Conservation (phyloP, 2,888 invertebrate genomes). For the Scotopteryx bipunctaria region DNA sequence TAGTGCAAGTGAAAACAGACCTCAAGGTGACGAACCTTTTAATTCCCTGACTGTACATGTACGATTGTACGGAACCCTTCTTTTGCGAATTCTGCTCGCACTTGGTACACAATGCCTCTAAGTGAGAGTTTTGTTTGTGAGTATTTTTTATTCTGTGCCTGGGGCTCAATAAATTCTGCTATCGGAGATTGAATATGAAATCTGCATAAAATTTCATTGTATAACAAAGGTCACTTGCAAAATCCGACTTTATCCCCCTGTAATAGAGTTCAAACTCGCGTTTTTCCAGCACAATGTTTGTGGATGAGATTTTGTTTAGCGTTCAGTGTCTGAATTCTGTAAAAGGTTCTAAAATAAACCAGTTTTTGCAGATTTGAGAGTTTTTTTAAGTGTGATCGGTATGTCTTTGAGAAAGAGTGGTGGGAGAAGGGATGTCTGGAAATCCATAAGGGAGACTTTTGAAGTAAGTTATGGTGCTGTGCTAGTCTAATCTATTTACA, state of each 20-base stretch:
- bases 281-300: slow-evolving; percentile 20
- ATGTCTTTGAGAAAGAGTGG: too few relatives aligned
- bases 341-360: neutral
- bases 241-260: neutral
- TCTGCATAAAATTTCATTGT: slow-evolving; percentile 55
- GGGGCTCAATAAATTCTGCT: slow-evolving; percentile 53
- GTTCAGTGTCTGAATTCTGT: slow-evolving; percentile 2
- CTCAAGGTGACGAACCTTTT: too few relatives aligned
- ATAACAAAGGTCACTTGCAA: slow-evolving; percentile 1
- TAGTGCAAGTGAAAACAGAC: too few relatives aligned
- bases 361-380: slow-evolving; percentile 1
- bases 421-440: too few relatives aligned
- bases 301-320: slow-evolving; percentile 21
- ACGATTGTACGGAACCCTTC: too few relatives aligned
- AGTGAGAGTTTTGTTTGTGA: neutral
- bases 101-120: too few relatives aligned
- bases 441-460: too few relatives aligned
- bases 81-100: too few relatives aligned
- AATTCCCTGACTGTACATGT: too few relatives aligned
- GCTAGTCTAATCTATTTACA: too few relatives aligned
- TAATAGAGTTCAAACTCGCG: slow-evolving; percentile 6
- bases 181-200: slow-evolving; percentile 68
- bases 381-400: too few relatives aligned
- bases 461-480: too few relatives aligned
- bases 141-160: slow-evolving; percentile 23